These are phyloP conservation scores for Urosaurus nigricauda DNA, from an alignment of 2,797 vertebrate species.

Conservation along the genomic window DNA sequence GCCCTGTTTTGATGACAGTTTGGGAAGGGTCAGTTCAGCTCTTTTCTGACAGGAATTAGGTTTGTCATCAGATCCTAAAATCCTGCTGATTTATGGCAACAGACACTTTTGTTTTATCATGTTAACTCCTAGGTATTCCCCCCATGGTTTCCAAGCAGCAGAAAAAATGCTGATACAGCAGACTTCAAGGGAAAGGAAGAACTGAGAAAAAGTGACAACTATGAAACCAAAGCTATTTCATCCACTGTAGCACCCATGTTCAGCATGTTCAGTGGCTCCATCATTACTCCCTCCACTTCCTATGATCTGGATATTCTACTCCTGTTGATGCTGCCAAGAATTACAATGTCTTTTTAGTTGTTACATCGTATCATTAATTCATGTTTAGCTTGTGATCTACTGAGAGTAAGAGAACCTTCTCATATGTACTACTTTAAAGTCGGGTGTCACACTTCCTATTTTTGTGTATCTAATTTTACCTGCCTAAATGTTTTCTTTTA, in stretches of 20 bases:
- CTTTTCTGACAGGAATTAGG: constrained; percentile 88
- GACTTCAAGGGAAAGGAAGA: constrained; percentile 11
- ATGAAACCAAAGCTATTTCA: neutral
- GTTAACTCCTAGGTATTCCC: constrained; percentile 48
- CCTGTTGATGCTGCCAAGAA: too few species aligned
- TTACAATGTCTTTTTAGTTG: too few species aligned
- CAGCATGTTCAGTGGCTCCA: neutral
- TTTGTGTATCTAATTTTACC: too few species aligned
- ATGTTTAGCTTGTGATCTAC: too few species aligned
- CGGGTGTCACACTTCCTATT: too few species aligned
- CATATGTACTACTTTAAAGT: too few species aligned
- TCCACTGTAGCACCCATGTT: neutral
- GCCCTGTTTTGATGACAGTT: constrained; percentile 89
- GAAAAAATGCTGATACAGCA: constrained; percentile 41
- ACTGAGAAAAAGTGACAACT: neutral
- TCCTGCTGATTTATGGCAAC: constrained; percentile 88
- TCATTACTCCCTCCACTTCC: neutral
- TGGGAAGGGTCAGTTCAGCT: constrained; percentile 81
- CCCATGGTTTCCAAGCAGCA: constrained; percentile 21
- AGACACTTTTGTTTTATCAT: constrained; percentile 25
- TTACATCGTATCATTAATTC: neutral
- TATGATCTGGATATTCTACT: too few species aligned
- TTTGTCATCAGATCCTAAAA: constrained; percentile 94
- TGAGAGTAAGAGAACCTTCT: too few species aligned
- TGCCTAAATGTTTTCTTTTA: too few species aligned